A percentile compares a stretch with the other conserved stretches of the same genome.
Evolutionary conservation across 1,140 invertebrate genomes (phyloP).

Genomic region (Coboldia fuscipes): DNA sequence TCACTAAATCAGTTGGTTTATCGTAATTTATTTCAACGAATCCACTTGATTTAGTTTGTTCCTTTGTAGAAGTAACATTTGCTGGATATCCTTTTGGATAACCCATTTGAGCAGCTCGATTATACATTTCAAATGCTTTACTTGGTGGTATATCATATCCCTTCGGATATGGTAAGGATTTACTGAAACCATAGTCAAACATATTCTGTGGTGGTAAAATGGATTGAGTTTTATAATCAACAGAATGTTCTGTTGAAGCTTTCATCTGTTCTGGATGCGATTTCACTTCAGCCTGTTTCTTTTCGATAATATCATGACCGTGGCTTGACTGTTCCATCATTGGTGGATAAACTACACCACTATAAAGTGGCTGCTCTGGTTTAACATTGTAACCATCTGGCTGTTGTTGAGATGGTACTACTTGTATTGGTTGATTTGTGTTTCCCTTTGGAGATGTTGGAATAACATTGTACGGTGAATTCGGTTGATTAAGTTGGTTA

Average conservation of each 20-base stretch:
- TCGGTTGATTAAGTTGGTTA: constrained; percentile 16
- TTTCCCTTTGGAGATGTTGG: background rate
- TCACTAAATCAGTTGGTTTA: constrained; percentile 1
- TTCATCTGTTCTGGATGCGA: background rate
- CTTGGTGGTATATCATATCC: constrained; percentile 12
- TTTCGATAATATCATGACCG: too few species aligned
- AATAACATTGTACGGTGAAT: constrained; percentile 16
- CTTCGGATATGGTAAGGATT: constrained; percentile 9
- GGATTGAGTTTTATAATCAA: constrained; percentile 12
- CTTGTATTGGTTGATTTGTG: background rate
- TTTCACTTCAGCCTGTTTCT: background rate
- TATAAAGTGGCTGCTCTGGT: constrained; percentile 1
- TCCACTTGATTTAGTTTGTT: background rate
- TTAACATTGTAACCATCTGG: background rate
- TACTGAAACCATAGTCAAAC: constrained; percentile 15
- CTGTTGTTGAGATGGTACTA: constrained; percentile 3
- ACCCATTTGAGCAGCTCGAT: constrained; percentile 17
- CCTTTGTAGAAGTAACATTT: constrained; percentile 5
- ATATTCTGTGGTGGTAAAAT: constrained; percentile 8
- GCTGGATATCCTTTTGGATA: constrained; percentile 14
- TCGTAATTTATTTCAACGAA: background rate
- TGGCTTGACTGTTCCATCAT: too few species aligned
- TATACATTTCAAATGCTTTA: constrained; percentile 20
- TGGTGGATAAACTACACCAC: too few species aligned
- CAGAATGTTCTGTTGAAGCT: constrained; percentile 6